These are phyloP conservation scores for Chesias legatella DNA, from an alignment of 2,888 invertebrate species.

Conservation along the genomic window DNA sequence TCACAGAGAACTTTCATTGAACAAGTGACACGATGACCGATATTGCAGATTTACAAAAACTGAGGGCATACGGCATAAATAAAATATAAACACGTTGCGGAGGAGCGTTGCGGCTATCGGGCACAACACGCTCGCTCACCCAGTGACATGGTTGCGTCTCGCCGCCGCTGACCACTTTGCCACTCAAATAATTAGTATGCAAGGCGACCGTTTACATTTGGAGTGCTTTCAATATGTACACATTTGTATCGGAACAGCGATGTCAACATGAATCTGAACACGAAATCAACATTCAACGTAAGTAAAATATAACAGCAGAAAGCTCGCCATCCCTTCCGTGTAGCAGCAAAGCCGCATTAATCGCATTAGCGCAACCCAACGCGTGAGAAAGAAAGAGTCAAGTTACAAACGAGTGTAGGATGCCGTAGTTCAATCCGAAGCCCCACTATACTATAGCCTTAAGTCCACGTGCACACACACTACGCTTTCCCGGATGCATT, in stretches of 20 bases:
- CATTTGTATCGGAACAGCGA: no score
- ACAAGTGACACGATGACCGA: slow-evolving; percentile 17
- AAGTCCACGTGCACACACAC: slow-evolving; percentile 13
- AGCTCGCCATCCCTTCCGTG: slow-evolving; percentile 13
- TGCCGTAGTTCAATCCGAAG: slow-evolving; percentile 36
- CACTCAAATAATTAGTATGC: slow-evolving; percentile 6
- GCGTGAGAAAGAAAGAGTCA: slow-evolving; percentile 51
- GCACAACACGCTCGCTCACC: slow-evolving; percentile 26
- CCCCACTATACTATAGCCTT: slow-evolving; percentile 19
- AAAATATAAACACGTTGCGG: slow-evolving; percentile 24
- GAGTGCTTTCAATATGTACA: no score
- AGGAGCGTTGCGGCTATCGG: slow-evolving; percentile 16
- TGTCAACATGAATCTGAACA: no score
- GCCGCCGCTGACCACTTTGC: slow-evolving; percentile 13
- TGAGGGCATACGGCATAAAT: slow-evolving; percentile 16
- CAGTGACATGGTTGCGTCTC: slow-evolving; percentile 29
- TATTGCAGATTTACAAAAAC: slow-evolving; percentile 16
- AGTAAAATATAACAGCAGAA: slow-evolving; percentile 2
- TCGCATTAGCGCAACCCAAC: slow-evolving; percentile 40
- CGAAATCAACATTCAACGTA: background rate
- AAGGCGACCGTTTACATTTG: no score
- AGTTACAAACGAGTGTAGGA: slow-evolving; percentile 44
- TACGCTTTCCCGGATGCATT: slow-evolving; percentile 8
- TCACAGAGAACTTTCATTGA: slow-evolving; percentile 12
- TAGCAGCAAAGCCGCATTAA: slow-evolving; percentile 31